Conservation (phyloP, 2,113 vertebrate species). For the Thunnus thynnus region DNA sequence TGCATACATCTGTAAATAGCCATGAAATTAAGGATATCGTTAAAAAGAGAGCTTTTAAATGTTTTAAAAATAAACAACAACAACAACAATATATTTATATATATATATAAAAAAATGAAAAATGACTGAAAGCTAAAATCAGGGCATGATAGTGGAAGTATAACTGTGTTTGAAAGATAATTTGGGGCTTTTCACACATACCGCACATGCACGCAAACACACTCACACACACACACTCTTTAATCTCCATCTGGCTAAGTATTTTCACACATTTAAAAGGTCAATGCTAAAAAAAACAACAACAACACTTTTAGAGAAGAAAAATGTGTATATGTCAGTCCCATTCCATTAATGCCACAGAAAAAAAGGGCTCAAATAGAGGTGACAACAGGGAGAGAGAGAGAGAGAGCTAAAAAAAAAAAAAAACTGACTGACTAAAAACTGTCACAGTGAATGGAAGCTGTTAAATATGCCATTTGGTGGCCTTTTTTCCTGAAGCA, state of each 20-base stretch:
- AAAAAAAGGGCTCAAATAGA: constrained; percentile 41
- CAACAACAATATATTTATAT: no score
- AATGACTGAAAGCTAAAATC: neutral
- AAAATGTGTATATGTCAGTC: constrained; percentile 22
- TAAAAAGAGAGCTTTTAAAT: no score
- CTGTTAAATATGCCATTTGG: constrained; percentile 70
- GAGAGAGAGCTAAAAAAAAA: constrained; percentile 16
- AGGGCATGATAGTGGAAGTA: neutral
- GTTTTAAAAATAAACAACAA: no score
- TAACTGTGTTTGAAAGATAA: neutral
- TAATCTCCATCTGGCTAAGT: constrained; percentile 33
- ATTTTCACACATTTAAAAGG: constrained; percentile 56
- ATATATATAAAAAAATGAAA: neutral
- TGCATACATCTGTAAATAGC: no score
- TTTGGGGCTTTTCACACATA: constrained; percentile 23
- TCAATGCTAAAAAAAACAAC: constrained; percentile 31
- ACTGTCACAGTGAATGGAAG: constrained; percentile 65
- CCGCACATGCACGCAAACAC: neutral
- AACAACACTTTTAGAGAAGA: constrained; percentile 20
- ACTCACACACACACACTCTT: neutral
- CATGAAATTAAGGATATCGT: no score
- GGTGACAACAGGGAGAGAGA: constrained; percentile 56
- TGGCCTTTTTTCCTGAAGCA: constrained; percentile 32
- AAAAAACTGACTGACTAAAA: constrained; percentile 38
- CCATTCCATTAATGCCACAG: constrained; percentile 40